Evolutionary conservation across 2,888 invertebrate genomes (phyloP).

Genomic region (Sphaeridia pumilis): DNA sequence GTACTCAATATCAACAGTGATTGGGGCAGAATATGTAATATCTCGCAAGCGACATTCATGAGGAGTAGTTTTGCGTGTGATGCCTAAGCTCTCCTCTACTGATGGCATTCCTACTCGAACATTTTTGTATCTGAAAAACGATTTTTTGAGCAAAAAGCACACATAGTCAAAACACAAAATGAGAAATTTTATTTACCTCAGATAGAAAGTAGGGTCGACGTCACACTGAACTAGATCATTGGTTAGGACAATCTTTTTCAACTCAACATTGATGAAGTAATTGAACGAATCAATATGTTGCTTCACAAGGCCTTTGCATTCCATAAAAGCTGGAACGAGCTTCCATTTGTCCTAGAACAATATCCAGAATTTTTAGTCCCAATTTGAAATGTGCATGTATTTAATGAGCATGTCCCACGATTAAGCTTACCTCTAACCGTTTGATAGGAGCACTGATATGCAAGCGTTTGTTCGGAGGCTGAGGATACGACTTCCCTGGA

Average conservation of each 20-base stretch:
- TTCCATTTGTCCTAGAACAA: slow-evolving; percentile 87
- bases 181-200: too few relatives aligned
- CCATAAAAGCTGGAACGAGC: slow-evolving; percentile 85
- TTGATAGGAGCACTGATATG: slow-evolving; percentile 4
- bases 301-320: slow-evolving; percentile 89
- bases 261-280: slow-evolving; percentile 94
- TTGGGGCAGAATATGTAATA: slow-evolving; percentile 95
- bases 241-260: slow-evolving; percentile 90
- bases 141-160: too few relatives aligned
- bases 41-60: slow-evolving; percentile 93
- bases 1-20: slow-evolving; percentile 95
- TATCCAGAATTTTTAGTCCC: too few relatives aligned
- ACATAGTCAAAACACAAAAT: too few relatives aligned
- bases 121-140: slow-evolving; percentile 64
- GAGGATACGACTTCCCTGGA: too few relatives aligned
- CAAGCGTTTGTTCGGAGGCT: background rate
- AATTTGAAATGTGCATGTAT: too few relatives aligned
- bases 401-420: too few relatives aligned
- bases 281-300: slow-evolving; percentile 99
- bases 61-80: slow-evolving; percentile 71
- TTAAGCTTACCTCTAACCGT: slow-evolving; percentile 4
- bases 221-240: slow-evolving; percentile 88
- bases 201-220: slow-evolving; percentile 84
- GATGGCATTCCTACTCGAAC: slow-evolving; percentile 88
- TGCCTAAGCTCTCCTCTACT: slow-evolving; percentile 84